Conservation (phyloP, 2,888 invertebrate genomes). For the Chaitophorus viminalis region DNA sequence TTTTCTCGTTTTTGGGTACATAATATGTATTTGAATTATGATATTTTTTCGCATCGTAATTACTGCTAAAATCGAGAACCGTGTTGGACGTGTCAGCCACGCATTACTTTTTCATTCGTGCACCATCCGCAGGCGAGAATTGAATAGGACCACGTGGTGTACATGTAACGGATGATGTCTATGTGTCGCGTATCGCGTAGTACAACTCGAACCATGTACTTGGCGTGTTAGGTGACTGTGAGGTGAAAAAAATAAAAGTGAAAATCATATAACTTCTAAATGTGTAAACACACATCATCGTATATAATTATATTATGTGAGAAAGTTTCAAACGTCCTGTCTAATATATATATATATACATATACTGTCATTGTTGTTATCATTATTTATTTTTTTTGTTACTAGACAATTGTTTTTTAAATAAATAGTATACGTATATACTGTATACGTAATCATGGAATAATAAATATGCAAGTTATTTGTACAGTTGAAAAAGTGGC, state of each 20-base stretch:
- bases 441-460: too few relatives aligned
- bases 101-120: not conserved
- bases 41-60: not conserved
- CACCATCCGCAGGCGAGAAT: conserved; percentile 6
- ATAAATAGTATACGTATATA: too few relatives aligned
- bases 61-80: conserved; percentile 11
- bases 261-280: not conserved
- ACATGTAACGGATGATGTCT: not conserved
- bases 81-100: conserved; percentile 13
- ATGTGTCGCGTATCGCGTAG: not conserved
- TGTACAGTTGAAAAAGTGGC: too few relatives aligned
- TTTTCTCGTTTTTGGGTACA: not conserved
- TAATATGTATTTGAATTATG: not conserved
- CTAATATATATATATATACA: too few relatives aligned
- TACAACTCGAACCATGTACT: not conserved
- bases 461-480: too few relatives aligned
- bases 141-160: not conserved
- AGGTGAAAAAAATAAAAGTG: not conserved
- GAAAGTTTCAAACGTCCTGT: too few relatives aligned
- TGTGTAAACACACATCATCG: not conserved
- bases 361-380: too few relatives aligned
- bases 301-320: too few relatives aligned
- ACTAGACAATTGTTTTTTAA: too few relatives aligned
- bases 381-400: too few relatives aligned
- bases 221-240: not conserved